Percentiles rank a stretch among this genome's conserved stretches.
Conservation (phyloP, 2,113 vertebrate genomes). For the Apistogramma diplotaenia region DNA sequence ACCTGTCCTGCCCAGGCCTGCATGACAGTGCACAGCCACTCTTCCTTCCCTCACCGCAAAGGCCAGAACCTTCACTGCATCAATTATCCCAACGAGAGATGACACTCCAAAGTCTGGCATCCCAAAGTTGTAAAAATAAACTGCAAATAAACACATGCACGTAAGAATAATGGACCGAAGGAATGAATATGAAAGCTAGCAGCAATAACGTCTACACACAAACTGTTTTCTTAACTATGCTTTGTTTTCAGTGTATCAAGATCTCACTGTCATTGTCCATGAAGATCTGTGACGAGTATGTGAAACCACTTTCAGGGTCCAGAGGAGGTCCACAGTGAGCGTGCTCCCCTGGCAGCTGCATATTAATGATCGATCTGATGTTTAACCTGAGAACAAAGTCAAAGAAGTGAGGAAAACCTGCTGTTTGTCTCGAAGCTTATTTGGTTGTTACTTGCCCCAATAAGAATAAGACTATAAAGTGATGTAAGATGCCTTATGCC, state of each 20-base stretch:
- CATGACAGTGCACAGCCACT: conserved; percentile 83
- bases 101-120: conserved; percentile 81
- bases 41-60: conserved; percentile 79
- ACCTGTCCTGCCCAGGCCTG: conserved; percentile 82
- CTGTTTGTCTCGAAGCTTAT: not conserved
- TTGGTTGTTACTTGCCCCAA: not conserved
- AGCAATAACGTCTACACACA: not conserved
- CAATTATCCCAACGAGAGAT: conserved; percentile 73
- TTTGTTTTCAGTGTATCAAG: not conserved
- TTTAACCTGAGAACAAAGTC: conserved; percentile 66
- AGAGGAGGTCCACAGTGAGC: conserved; percentile 78
- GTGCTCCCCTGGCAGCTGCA: conserved; percentile 82
- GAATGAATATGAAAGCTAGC: not conserved
- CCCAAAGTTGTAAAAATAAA: conserved; percentile 85
- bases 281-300: conserved; percentile 80
- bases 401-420: not conserved
- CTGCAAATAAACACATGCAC: conserved; percentile 57
- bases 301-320: conserved; percentile 78
- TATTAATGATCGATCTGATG: conserved; percentile 81
- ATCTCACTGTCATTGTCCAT: conserved; percentile 82
- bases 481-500: not conserved
- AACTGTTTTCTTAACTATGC: not conserved
- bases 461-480: too few relatives aligned
- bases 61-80: conserved; percentile 80
- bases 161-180: not conserved